Base-by-base conservation (phyloP, 2,888 invertebrate species). In the Epirrhoe alternata region DNA sequence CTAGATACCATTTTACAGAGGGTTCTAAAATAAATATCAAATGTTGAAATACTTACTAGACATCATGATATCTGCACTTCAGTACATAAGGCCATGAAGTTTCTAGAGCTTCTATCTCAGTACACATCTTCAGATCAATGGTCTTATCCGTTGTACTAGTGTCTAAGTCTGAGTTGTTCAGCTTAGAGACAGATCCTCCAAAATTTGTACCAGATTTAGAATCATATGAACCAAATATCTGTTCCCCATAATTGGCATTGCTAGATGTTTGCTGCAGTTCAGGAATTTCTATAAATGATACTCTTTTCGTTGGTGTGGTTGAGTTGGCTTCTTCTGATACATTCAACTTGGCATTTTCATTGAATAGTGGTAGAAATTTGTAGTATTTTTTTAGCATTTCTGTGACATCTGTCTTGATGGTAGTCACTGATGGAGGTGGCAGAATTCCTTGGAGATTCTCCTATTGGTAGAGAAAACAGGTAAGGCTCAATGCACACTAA, bases 381-480 rank as follows among this genome's bases (percentile, higher is more conserved):
- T 95, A 94, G 79, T 95, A 94, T 66, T 90, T 92, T 17, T 94
- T 88, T 16, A 97, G 92, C 86, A 96, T 95, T 79, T 95, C 95
- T 31, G 93, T 89, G 17, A 95, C 94, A 79, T 96, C 95, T 61
- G 95, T 91, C 75, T 96, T 95, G 30, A 96, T 88, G 45, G 94
- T 95, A 12, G 97, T 97, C 10, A 96, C 93, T 30, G 96, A 96
- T 0, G 96, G 97, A 8, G 97, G 97, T 24, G 97, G 97, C 7
- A 95, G 91, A 0, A 97, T 94, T 0, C 97, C 97, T 72, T 94
- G 94, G 7, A 97, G 85, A 53, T 94, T 94, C 80, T 94, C 94
- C 83, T 95, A 94, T 66, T 38, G 53, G 47, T 64, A 67, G 8
- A 67, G 47, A 62, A n/a, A n/a, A n/a, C n/a, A n/a, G n/a, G n/a